Conservation (phyloP, 2,113 vertebrate species). For the Ailurus styani region DNA sequence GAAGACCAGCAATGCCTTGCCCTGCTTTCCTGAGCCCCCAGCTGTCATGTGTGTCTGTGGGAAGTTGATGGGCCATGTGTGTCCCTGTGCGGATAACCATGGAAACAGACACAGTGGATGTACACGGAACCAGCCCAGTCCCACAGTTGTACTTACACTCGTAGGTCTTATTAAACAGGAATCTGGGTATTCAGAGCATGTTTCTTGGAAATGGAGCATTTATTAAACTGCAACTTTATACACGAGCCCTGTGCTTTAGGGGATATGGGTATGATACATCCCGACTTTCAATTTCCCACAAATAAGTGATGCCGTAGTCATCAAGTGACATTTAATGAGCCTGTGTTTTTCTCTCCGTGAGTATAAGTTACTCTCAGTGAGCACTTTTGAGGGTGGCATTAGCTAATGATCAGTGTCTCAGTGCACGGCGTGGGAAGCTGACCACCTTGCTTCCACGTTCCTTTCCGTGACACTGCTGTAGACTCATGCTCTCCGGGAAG, state of each 20-base stretch:
- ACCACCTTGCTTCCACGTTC: background rate
- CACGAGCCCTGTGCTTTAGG: background rate
- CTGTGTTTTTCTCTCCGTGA: background rate
- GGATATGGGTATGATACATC: background rate
- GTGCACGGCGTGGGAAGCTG: rapidly evolving
- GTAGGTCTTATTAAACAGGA: constrained; percentile 21
- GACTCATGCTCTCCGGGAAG: background rate
- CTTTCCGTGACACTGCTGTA: background rate
- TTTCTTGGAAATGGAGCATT: background rate
- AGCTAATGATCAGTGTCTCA: background rate
- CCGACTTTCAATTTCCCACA: background rate
- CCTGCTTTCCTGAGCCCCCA: background rate
- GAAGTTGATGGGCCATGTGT: background rate
- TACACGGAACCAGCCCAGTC: background rate
- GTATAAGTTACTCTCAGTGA: background rate
- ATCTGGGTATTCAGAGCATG: background rate
- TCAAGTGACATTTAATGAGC: background rate
- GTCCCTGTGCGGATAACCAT: background rate
- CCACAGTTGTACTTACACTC: background rate
- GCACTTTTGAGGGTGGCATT: background rate
- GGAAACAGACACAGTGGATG: background rate
- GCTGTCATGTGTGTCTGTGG: background rate
- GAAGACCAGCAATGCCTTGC: background rate
- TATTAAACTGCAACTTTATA: constrained; percentile 27
- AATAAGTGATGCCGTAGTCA: background rate